Evolutionary conservation across 2,797 vertebrate species (phyloP), one percentile per base, ranked within the genome.

Genomic region (Leontocebus nigricollis): DNA sequence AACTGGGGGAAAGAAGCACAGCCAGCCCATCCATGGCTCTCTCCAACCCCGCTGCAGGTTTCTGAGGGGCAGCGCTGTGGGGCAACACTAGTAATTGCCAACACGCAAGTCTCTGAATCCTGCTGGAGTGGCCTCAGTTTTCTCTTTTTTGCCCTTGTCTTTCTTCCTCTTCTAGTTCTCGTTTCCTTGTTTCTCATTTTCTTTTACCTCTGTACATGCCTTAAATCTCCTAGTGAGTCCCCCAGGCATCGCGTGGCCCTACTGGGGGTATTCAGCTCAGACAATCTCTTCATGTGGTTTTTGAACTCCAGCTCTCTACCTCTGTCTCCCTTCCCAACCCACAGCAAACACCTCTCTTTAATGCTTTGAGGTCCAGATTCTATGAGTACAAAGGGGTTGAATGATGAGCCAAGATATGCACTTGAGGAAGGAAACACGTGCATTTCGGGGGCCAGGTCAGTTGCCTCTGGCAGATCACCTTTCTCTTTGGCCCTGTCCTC

Each of bases 301-400:
- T 79, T 44, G 44, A 95, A 76, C 46, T 92, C 24, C 33, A 19
- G 70, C n/a, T 67, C 59, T 87, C 92, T 67, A 30, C 72, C 67
- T 55, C 36, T 33, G 26, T 30, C 48, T 4, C 48, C 14, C 30
- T 22, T 50, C 48, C 13, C 85, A 92, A 20, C 57, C 20, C 72
- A 72, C 83, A 39, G 33, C 27, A 36, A 92, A 48, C 39, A 41
- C 88, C 87, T 93, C 92, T 85, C 64, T 72, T 48, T 26, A 48
- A 19, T n/a, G 96, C 57, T 96, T 91, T 81, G 80, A 97, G 77
- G 55, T 57, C 50, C 76, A 55, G 75, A 76, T 41, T 89, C 76
- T 64, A 14, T 4, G 41, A 83, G 59, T 36, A 70, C 79, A n/a
- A 81, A 93, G 26, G 76, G 48, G 3, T 36, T 48, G 48, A 83